Conservation (phyloP, 1,140 invertebrate genomes). For the Mactra quadrangularis region DNA sequence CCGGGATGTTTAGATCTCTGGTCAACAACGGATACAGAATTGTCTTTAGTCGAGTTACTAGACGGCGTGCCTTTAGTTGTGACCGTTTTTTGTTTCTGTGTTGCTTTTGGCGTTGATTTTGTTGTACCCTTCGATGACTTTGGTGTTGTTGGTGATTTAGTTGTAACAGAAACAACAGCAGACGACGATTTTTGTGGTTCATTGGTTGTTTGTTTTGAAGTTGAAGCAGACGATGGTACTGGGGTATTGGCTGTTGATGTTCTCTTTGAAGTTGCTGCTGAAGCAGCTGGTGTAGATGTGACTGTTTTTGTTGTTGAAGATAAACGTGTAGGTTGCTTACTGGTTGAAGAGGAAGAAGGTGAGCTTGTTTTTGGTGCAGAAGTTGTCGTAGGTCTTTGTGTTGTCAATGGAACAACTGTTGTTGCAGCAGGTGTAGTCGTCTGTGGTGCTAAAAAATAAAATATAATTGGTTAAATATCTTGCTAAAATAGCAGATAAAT, state of each 20-base stretch:
- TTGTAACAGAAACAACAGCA: background rate
- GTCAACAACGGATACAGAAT: constrained; percentile 12
- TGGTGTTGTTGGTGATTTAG: background rate
- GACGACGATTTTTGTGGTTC: background rate
- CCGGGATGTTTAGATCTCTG: constrained; percentile 23
- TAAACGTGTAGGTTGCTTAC: background rate
- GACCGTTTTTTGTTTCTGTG: background rate
- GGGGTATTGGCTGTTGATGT: background rate
- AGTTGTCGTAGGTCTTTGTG: background rate
- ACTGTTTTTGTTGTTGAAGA: background rate
- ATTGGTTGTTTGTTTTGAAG: background rate
- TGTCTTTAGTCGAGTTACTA: constrained; percentile 7
- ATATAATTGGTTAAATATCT: too few species aligned
- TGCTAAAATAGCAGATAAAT: too few species aligned
- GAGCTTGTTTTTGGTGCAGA: background rate
- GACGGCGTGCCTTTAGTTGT: background rate
- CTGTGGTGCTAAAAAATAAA: background rate
- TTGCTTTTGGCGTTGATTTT: background rate
- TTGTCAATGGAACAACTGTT: background rate
- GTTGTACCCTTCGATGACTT: background rate
- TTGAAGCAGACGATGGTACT: background rate
- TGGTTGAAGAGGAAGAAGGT: background rate
- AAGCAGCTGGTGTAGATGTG: background rate
- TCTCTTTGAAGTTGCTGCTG: background rate
- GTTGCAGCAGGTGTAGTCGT: background rate